These are phyloP conservation scores for Vombatus ursinus DNA, from an alignment of 2,113 vertebrate species.

Conservation along the genomic window DNA sequence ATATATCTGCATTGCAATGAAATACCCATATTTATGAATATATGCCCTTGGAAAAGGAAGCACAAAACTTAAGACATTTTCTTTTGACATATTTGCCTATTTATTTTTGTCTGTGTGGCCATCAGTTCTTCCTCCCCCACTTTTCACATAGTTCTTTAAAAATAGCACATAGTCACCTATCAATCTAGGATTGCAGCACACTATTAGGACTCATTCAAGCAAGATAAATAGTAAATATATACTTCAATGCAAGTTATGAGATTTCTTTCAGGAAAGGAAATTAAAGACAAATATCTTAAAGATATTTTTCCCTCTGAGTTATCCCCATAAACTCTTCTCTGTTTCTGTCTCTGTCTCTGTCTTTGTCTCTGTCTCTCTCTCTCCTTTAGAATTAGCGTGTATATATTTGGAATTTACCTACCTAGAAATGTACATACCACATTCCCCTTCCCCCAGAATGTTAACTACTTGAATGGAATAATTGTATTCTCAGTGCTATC, in stretches of 20 bases:
- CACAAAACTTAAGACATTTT: not conserved
- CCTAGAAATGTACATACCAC: not conserved
- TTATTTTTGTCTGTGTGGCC: not conserved
- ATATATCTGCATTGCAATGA: not conserved
- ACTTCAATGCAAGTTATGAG: not conserved
- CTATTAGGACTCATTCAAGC: not conserved
- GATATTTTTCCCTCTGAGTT: not conserved
- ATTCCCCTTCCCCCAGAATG: not conserved
- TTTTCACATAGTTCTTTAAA: not conserved
- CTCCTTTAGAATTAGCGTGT: not conserved
- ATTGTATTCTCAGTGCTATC: no score
- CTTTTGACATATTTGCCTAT: not conserved
- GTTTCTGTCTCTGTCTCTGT: not conserved
- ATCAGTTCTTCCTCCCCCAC: not conserved
- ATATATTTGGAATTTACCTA: not conserved
- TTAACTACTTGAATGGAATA: not conserved
- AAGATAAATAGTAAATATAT: conserved; percentile 22
- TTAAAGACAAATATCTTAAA: not conserved
- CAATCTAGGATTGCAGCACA: not conserved
- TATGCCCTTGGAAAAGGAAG: not conserved
- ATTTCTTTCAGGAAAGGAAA: not conserved
- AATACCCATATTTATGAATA: not conserved
- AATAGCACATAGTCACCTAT: not conserved
- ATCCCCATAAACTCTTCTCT: not conserved
- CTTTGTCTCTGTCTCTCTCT: not conserved